Conservation (phyloP, 2,888 invertebrate species). For the Zygothrica quintamaculata region DNA sequence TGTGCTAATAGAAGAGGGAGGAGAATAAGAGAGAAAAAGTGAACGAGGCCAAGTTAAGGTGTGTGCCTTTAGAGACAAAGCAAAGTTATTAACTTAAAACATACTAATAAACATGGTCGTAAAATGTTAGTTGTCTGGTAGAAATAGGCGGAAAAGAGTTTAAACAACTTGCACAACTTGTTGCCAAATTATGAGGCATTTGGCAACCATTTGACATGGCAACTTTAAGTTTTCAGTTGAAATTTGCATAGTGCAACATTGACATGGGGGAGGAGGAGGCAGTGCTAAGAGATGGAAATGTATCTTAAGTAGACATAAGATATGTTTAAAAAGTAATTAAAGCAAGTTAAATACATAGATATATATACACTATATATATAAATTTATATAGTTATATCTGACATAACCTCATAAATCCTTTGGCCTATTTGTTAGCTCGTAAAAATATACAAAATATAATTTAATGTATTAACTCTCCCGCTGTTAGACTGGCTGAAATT, state of each 20-base stretch:
- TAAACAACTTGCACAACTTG: constrained; percentile 8
- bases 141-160: constrained; percentile 6
- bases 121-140: constrained; percentile 14
- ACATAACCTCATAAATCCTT: constrained; percentile 19
- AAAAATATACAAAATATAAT: too few species aligned
- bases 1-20: too few species aligned
- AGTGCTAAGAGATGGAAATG: too few species aligned
- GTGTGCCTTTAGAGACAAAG: neutral
- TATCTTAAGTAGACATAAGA: constrained; percentile 38
- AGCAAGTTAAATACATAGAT: constrained; percentile 9
- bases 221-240: constrained; percentile 45
- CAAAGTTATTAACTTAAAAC: constrained; percentile 20
- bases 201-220: constrained; percentile 38
- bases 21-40: too few species aligned
- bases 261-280: constrained; percentile 3
- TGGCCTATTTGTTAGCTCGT: too few species aligned
- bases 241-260: constrained; percentile 36
- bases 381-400: too few species aligned
- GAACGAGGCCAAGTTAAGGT: neutral
- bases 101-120: constrained; percentile 8
- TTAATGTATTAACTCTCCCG: constrained; percentile 15
- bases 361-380: too few species aligned
- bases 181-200: constrained; percentile 17
- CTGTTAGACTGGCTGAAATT: constrained; percentile 1
- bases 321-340: constrained; percentile 40